phyloP scores from a whole-genome alignment of 2,888 invertebrate species.

The Xestia sexstrigata region DNA sequence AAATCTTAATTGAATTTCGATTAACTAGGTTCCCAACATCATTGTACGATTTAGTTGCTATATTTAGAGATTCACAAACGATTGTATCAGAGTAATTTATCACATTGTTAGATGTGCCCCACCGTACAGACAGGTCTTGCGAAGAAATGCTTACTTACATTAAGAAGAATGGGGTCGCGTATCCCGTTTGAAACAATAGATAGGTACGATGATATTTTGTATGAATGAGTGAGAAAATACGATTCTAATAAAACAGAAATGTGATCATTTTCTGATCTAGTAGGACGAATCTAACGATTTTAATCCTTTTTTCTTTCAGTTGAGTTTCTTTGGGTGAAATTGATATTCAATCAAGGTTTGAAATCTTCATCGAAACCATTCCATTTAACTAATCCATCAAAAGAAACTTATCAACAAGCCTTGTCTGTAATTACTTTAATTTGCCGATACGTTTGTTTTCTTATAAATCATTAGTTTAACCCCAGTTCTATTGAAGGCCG shows the following conservation, averaged over 20 bases:
- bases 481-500: constrained; percentile 39
- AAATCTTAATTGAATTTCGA: constrained; percentile 48
- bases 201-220: background rate
- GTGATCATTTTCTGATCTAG: background rate
- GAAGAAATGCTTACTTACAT: background rate
- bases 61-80: background rate
- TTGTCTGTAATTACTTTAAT: constrained; percentile 19
- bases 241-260: background rate
- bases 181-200: background rate
- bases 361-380: background rate
- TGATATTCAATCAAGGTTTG: background rate
- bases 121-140: background rate
- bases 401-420: background rate
- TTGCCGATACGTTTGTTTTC: constrained; percentile 31
- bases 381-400: background rate
- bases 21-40: constrained; percentile 4
- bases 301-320: background rate
- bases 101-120: background rate
- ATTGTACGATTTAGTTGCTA: constrained; percentile 3
- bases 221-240: background rate
- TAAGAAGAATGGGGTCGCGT: background rate
- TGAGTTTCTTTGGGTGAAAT: background rate
- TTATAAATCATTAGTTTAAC: constrained; percentile 48
- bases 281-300: background rate
- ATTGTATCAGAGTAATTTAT: background rate